These are phyloP conservation scores for Aspidiotus destructor DNA, from an alignment of 2,888 invertebrate species.

Conservation along the genomic window DNA sequence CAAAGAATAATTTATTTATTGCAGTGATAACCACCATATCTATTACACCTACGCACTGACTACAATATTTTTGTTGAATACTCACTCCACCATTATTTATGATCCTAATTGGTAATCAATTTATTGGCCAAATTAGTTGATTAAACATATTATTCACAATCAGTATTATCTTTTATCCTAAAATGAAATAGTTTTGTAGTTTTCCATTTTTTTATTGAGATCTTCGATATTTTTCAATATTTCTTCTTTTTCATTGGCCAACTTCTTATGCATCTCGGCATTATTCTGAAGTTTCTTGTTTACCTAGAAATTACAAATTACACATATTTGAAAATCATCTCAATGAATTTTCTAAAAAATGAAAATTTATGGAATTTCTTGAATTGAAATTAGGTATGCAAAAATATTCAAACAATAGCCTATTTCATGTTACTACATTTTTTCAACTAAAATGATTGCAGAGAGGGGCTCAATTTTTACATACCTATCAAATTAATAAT, in stretches of 20 bases:
- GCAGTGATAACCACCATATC: too few relatives aligned
- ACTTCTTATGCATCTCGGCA: slow-evolving; percentile 13
- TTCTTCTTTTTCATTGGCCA: slow-evolving; percentile 23
- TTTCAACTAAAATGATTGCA: background rate
- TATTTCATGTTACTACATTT: background rate
- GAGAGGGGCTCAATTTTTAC: background rate
- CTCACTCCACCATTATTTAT: too few relatives aligned
- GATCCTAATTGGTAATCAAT: too few relatives aligned
- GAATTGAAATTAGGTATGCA: background rate
- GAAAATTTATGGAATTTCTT: too few relatives aligned
- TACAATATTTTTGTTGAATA: too few relatives aligned
- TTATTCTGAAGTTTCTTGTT: slow-evolving; percentile 24
- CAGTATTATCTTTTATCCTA: too few relatives aligned
- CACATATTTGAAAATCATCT: too few relatives aligned
- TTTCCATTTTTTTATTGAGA: slow-evolving; percentile 5
- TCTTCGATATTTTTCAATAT: slow-evolving; percentile 19
- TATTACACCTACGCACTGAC: too few relatives aligned
- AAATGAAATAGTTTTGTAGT: background rate
- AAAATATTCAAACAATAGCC: background rate
- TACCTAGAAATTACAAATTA: background rate
- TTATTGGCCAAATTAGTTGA: too few relatives aligned
- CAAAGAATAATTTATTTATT: too few relatives aligned
- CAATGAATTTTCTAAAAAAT: too few relatives aligned
- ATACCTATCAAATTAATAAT: background rate
- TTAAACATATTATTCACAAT: too few relatives aligned